These are phyloP conservation scores for Anagyrus pseudococci DNA, from an alignment of 2,888 invertebrate genomes.

Conservation along the genomic window DNA sequence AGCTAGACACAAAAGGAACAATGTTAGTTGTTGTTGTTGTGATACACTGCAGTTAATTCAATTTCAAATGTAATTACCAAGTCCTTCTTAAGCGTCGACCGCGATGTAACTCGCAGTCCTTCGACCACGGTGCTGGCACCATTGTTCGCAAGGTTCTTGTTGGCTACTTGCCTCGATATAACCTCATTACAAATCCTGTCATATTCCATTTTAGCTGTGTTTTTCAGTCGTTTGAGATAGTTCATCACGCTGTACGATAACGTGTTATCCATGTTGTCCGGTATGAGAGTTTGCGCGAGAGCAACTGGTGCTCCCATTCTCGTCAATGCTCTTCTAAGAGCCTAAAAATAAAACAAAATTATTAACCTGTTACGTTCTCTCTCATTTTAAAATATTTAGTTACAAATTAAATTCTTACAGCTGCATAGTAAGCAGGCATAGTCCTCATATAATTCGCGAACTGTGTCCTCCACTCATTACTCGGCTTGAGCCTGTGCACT, in stretches of 20 bases:
- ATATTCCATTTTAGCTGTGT: slow-evolving; percentile 89
- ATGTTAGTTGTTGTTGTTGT: slow-evolving; percentile 1
- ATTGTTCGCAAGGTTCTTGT: slow-evolving; percentile 54
- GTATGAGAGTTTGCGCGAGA: slow-evolving; percentile 82
- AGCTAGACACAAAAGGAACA: slow-evolving; percentile 44
- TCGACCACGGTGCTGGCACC: slow-evolving; percentile 69
- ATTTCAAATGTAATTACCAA: slow-evolving; percentile 67
- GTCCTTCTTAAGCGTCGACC: slow-evolving; percentile 78
- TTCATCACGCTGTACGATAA: slow-evolving; percentile 92
- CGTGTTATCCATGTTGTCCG: slow-evolving; percentile 91
- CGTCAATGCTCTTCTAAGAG: slow-evolving; percentile 86
- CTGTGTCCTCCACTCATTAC: slow-evolving; percentile 89
- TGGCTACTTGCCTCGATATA: slow-evolving; percentile 68
- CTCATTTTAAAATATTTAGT: neutral
- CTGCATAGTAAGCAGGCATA: slow-evolving; percentile 96
- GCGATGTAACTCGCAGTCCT: slow-evolving; percentile 77
- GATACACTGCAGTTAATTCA: neutral
- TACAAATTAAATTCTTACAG: slow-evolving; percentile 63
- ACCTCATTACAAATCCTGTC: slow-evolving; percentile 86
- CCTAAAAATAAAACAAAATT: slow-evolving; percentile 67
- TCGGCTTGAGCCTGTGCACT: slow-evolving; percentile 89
- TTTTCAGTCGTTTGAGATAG: slow-evolving; percentile 94
- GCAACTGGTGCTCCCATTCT: slow-evolving; percentile 90
- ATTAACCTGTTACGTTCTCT: too few relatives aligned
- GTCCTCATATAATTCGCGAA: slow-evolving; percentile 94